Percentiles rank a stretch among this genome's conserved stretches.
phyloP scores from a whole-genome alignment of 2,113 vertebrate species.

The Albula goreensis region DNA sequence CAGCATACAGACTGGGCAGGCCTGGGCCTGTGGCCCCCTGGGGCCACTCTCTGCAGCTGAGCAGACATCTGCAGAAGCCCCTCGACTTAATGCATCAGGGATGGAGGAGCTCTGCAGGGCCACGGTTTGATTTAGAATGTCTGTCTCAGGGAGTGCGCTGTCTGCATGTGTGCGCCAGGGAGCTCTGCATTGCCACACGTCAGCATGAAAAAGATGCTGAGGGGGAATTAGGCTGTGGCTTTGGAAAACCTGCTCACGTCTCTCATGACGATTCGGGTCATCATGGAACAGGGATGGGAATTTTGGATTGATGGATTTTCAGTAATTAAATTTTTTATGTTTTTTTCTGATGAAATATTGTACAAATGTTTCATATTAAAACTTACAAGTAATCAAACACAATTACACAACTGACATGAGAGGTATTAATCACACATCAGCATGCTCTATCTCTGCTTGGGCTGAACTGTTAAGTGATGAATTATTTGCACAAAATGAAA shows the following conservation, averaged over 20 bases:
- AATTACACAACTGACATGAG: no score
- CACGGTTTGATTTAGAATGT: slow-evolving; percentile 57
- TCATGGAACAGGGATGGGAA: background rate
- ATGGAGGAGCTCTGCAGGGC: slow-evolving; percentile 42
- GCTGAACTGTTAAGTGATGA: no score
- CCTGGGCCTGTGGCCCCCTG: slow-evolving; percentile 8
- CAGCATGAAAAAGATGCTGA: slow-evolving; percentile 62
- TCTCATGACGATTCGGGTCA: background rate
- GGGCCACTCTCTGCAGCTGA: slow-evolving; percentile 19
- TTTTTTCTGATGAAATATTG: background rate
- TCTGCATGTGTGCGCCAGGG: slow-evolving; percentile 46
- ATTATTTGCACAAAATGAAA: no score
- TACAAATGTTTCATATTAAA: background rate
- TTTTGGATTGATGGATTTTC: background rate
- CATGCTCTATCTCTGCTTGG: no score
- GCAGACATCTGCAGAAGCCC: slow-evolving; percentile 42
- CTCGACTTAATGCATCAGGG: slow-evolving; percentile 48
- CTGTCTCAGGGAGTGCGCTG: slow-evolving; percentile 48
- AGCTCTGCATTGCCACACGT: slow-evolving; percentile 35
- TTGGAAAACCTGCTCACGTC: background rate
- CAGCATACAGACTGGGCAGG: background rate
- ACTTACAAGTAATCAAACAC: no score
- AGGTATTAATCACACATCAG: no score
- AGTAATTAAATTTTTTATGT: background rate
- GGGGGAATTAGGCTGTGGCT: slow-evolving; percentile 27